Evolutionary conservation across 2,113 vertebrate species (phyloP).

Genomic region (Otolemur garnettii): DNA sequence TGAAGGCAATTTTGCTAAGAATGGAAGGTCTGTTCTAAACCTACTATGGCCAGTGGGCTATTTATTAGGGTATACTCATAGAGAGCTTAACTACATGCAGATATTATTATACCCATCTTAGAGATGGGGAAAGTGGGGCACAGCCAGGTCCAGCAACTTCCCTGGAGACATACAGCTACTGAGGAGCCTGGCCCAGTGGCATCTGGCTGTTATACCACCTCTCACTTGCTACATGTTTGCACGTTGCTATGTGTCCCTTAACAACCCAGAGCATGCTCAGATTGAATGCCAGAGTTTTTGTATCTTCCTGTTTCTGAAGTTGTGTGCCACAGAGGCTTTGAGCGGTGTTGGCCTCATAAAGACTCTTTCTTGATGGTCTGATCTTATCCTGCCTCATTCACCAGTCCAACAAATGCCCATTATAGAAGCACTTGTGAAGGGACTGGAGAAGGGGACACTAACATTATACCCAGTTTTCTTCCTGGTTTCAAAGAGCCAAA

Average conservation of each 20-base stretch:
- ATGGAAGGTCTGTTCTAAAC: background rate
- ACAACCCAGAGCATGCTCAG: background rate
- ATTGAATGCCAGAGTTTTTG: background rate
- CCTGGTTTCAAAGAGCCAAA: constrained; percentile 13
- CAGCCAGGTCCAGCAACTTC: background rate
- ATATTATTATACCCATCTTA: background rate
- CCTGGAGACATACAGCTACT: background rate
- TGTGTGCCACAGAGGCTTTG: background rate
- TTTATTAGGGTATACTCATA: background rate
- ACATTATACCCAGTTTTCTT: constrained; percentile 37
- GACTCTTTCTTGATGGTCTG: constrained; percentile 42
- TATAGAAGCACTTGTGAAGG: constrained; percentile 32
- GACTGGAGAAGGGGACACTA: background rate
- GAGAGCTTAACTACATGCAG: background rate
- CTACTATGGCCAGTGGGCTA: background rate
- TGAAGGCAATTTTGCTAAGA: background rate
- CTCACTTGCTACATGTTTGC: background rate
- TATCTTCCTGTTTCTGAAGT: background rate
- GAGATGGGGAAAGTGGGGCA: too few species aligned
- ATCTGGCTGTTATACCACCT: too few species aligned
- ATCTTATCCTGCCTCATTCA: constrained; percentile 46
- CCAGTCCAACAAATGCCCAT: constrained; percentile 57
- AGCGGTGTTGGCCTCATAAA: constrained; percentile 4
- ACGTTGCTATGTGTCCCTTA: fast-evolving
- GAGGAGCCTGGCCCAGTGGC: background rate